These are phyloP conservation scores for Drosophila kanapiae DNA, from an alignment of 1,140 invertebrate species.

Conservation along the genomic window DNA sequence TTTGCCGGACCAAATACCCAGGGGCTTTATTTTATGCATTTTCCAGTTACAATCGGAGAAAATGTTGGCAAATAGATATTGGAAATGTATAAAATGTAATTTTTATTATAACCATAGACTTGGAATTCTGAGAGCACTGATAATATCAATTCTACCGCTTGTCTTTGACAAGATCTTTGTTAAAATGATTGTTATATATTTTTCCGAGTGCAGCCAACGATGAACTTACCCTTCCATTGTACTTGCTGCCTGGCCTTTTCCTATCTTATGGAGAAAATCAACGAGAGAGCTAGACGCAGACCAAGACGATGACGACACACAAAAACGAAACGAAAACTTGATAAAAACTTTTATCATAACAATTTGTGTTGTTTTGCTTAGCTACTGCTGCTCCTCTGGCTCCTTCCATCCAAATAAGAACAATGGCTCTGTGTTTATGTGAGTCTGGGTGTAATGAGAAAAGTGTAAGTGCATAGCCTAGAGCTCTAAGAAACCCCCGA, in stretches of 20 bases:
- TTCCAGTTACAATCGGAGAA: constrained; percentile 14
- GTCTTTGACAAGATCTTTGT: too few relatives aligned
- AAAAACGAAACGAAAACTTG: constrained; percentile 71
- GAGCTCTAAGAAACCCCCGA: constrained; percentile 12
- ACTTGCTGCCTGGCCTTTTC: constrained; percentile 3
- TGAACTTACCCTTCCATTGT: constrained; percentile 12
- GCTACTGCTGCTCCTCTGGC: constrained; percentile 15
- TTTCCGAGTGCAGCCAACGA: not conserved
- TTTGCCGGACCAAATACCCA: constrained; percentile 18
- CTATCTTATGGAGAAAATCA: constrained; percentile 67
- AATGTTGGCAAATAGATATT: not conserved
- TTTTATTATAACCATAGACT: too few relatives aligned
- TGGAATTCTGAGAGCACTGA: too few relatives aligned
- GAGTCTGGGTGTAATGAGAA: constrained; percentile 64
- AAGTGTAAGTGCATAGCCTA: constrained; percentile 69
- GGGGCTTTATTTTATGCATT: constrained; percentile 72
- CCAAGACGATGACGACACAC: constrained; percentile 56
- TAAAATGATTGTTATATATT: not conserved
- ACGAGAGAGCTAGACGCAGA: constrained; percentile 29
- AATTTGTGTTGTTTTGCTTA: constrained; percentile 79
- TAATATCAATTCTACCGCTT: too few relatives aligned
- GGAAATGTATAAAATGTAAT: not conserved
- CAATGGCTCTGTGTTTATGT: constrained; percentile 48
- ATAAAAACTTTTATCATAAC: constrained; percentile 84
- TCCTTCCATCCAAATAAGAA: constrained; percentile 26